phyloP scores from a whole-genome alignment of 2,797 vertebrate species.

The Aselliscus stoliczkanus region DNA sequence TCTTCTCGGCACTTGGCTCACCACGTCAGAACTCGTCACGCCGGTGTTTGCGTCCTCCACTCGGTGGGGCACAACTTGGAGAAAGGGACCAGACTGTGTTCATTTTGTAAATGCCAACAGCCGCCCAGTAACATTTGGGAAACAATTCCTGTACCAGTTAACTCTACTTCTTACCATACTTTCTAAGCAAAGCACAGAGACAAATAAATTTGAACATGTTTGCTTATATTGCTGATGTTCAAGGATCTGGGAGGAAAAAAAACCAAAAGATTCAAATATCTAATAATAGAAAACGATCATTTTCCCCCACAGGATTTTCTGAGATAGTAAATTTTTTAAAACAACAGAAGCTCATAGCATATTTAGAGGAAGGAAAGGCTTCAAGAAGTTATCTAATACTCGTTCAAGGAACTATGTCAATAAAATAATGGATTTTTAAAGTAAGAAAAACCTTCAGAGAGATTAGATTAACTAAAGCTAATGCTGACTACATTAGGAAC shows the following conservation, averaged over 20 bases:
- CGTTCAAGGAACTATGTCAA: background rate
- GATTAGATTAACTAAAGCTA: background rate
- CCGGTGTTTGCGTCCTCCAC: background rate
- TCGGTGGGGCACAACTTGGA: rapidly evolving
- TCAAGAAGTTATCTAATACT: background rate
- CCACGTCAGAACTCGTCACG: background rate
- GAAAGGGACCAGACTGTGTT: background rate
- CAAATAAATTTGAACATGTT: background rate
- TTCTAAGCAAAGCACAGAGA: background rate
- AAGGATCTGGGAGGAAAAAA: background rate
- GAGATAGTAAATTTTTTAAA: background rate
- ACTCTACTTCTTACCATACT: background rate
- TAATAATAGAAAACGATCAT: background rate
- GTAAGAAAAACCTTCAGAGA: background rate
- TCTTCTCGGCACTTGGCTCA: background rate
- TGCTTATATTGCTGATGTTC: background rate
- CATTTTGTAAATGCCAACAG: background rate
- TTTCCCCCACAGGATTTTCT: background rate
- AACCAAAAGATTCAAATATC: background rate
- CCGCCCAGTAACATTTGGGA: background rate
- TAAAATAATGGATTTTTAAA: background rate
- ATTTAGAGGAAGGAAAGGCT: background rate
- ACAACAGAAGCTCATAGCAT: background rate
- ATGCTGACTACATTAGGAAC: background rate
- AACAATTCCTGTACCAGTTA: background rate